Conservation (phyloP, 2,113 vertebrate genomes). For the Xiphophorus maculatus region DNA sequence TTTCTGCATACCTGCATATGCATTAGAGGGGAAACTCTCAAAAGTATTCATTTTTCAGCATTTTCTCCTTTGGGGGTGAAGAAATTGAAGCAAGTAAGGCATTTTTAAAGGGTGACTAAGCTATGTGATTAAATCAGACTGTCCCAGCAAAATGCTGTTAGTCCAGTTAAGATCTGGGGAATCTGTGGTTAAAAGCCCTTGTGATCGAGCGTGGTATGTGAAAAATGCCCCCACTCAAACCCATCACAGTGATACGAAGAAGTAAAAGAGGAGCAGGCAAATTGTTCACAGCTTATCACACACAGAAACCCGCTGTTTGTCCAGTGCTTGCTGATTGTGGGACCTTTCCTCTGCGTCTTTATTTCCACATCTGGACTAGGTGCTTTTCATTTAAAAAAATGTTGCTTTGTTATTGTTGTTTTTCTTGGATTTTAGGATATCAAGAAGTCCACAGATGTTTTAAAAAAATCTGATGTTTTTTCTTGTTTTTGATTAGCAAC, state of each 20-base stretch:
- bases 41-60: no score
- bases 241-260: slow-evolving; percentile 46
- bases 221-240: slow-evolving; percentile 73
- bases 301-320: slow-evolving; percentile 13
- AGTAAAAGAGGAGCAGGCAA: slow-evolving; percentile 17
- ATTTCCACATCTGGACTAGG: not conserved
- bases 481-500: not conserved
- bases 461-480: no score
- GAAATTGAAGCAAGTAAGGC: not conserved
- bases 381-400: not conserved
- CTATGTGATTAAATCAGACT: not conserved
- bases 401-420: not conserved
- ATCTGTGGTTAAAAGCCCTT: slow-evolving; percentile 46
- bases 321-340: not conserved
- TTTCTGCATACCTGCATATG: no score
- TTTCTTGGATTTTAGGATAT: not conserved
- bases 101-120: not conserved
- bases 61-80: not conserved
- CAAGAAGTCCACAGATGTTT: not conserved
- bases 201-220: slow-evolving; percentile 65
- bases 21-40: no score
- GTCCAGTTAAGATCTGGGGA: slow-evolving; percentile 22
- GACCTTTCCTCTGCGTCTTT: slow-evolving; percentile 17
- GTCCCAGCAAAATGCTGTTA: slow-evolving; percentile 10
- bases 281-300: slow-evolving; percentile 22